Conservation (phyloP, 92 coral and sea anemone species). For the Epizoanthus fatuus region DNA sequence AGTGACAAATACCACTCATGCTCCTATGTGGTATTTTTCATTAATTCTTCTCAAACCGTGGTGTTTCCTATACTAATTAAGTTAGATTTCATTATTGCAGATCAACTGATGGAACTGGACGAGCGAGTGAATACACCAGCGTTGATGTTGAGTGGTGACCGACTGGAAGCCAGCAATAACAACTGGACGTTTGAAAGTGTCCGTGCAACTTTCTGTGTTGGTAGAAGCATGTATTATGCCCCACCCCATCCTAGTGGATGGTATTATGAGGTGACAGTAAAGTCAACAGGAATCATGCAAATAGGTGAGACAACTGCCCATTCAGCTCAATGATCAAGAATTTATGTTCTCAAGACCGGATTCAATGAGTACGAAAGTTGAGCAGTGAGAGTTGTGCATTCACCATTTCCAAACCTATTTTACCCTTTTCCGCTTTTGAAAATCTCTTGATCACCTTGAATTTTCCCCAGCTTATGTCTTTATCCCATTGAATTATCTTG, state of each 20-base stretch:
- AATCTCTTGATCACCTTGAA: no score
- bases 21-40: no score
- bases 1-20: no score
- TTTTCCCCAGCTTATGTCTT: no score
- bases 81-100: slow-evolving; percentile 16
- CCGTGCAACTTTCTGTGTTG: slow-evolving; percentile 89
- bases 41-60: no score
- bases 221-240: slow-evolving; percentile 73
- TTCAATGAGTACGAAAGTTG: background rate
- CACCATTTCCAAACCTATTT: background rate
- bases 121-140: slow-evolving; percentile 87
- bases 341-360: background rate
- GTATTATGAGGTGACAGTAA: slow-evolving; percentile 97
- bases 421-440: no score
- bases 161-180: slow-evolving; percentile 86
- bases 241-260: slow-evolving; percentile 92
- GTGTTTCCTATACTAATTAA: no score
- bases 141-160: slow-evolving; percentile 90
- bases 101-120: slow-evolving; percentile 82
- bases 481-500: no score
- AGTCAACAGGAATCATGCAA: slow-evolving; percentile 91
- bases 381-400: background rate
- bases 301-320: slow-evolving; percentile 68
- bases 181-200: slow-evolving; percentile 99
- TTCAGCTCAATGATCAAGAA: background rate